A percentile compares a stretch with the other conserved stretches of the same genome.
Evolutionary conservation across 2,113 vertebrate genomes (phyloP).

Genomic region (Empidonax traillii): DNA sequence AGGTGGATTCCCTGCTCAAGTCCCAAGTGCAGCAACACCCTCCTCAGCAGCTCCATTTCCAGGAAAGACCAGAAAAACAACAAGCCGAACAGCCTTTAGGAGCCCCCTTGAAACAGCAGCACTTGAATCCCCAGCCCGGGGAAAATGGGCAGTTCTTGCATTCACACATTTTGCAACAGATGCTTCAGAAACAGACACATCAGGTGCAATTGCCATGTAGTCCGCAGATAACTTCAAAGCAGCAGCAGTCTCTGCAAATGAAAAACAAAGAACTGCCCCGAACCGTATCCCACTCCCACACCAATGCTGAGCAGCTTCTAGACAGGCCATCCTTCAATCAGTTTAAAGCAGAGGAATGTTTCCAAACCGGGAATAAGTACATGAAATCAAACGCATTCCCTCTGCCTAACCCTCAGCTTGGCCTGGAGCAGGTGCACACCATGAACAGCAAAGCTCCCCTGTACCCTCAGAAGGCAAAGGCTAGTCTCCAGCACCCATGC

Average conservation of each 20-base stretch:
- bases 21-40: slow-evolving; percentile 60
- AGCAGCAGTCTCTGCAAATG: slow-evolving; percentile 61
- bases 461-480: slow-evolving; percentile 52
- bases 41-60: slow-evolving; percentile 67
- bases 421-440: slow-evolving; percentile 69
- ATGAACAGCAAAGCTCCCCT: slow-evolving; percentile 60
- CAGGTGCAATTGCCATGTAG: slow-evolving; percentile 71
- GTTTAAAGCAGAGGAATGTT: slow-evolving; percentile 68
- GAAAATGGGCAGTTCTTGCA: slow-evolving; percentile 77
- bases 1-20: slow-evolving; percentile 62
- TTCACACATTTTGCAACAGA: slow-evolving; percentile 73
- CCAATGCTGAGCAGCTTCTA: slow-evolving; percentile 25
- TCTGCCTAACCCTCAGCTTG: slow-evolving; percentile 65
- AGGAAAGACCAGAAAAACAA: slow-evolving; percentile 56
- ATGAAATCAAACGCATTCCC: slow-evolving; percentile 71
- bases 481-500: slow-evolving; percentile 60
- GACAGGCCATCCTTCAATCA: slow-evolving; percentile 49
- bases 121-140: slow-evolving; percentile 76
- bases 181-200: slow-evolving; percentile 76
- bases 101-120: slow-evolving; percentile 74
- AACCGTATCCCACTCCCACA: slow-evolving; percentile 16
- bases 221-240: slow-evolving; percentile 60
- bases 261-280: slow-evolving; percentile 64
- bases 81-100: slow-evolving; percentile 65
- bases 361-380: slow-evolving; percentile 69